Conservation (phyloP, 2,797 vertebrate species). For the Nannoperca obscura region DNA sequence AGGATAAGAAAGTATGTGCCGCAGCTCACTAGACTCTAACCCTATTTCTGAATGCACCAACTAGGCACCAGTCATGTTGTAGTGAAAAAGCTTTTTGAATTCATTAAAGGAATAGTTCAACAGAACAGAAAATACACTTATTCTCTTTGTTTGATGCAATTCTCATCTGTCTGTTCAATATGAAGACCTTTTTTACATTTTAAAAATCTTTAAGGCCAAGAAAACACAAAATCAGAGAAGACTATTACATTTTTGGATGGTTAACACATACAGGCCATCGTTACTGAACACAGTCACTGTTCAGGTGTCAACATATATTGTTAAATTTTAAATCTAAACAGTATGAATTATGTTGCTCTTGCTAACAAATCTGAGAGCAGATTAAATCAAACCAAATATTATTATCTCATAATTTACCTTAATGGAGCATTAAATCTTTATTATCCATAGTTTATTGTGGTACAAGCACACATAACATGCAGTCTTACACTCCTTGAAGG, state of each 20-base stretch:
- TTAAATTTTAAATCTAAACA: not conserved
- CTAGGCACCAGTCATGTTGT: not conserved
- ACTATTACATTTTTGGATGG: not conserved
- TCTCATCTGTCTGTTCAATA: not conserved
- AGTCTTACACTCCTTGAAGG: not conserved
- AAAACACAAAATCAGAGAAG: too few relatives aligned
- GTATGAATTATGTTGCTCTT: not conserved
- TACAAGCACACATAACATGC: not conserved
- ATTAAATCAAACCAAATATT: not conserved
- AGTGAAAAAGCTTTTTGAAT: conserved; percentile 25
- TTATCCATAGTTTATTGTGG: not conserved
- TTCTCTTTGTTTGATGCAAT: not conserved
- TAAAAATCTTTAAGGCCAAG: not conserved
- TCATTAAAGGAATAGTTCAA: not conserved
- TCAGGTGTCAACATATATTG: not conserved
- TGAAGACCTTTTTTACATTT: not conserved
- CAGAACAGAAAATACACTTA: not conserved
- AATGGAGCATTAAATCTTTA: not conserved
- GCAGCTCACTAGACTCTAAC: not conserved
- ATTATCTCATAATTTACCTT: not conserved
- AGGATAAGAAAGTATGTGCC: not conserved
- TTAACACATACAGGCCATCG: too few relatives aligned
- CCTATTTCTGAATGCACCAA: conserved; percentile 2
- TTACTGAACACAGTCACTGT: not conserved
- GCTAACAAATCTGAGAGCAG: not conserved